Evolutionary conservation across 2,888 invertebrate genomes (phyloP), one percentile per base, ranked within the genome.

Genomic region (Ischnura elegans): DNA sequence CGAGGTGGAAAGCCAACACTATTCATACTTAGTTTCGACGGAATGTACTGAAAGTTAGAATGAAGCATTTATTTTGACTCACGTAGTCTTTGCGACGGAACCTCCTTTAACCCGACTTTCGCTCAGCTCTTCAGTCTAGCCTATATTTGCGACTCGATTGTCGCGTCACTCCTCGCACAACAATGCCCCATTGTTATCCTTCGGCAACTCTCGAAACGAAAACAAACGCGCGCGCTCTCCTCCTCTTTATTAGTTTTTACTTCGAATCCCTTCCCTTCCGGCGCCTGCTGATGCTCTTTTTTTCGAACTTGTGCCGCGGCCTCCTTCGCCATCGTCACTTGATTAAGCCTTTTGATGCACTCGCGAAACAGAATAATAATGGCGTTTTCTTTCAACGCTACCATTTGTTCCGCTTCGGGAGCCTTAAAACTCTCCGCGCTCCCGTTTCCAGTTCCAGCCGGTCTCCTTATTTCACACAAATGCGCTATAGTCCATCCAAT

Each of bases 321-420:
- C 76, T 36, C 29, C 29, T 36, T 36, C 8, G 76, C 76, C 29
- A 13, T 36, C 29, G 76, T 76, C 76, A 76, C 25, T 76, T 76
- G 76, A 76, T 76, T 76, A 76, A 76, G 76, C 36, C 76, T 76
- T 76, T 76, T 36, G 36, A 76, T 76, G 29, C 76, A 4, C 61
- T 21, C n/a, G 66, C 29, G 29, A 61, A 10, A 29, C 76, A 0
- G 29, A 47, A 13, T 55, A 25, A 61, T 61, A 51, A 25, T 61
- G 61, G 61, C 25, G 61, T 25, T 61, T 61, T 76, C 36, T 29
- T 76, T 0, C 25, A 36, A 36, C 76, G 36, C 76, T 10, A 76
- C 36, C 76, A 36, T 76, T 76, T 76, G 76, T 76, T n/a, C 25
- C 36, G 51, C 51, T 29, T 76, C 29, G 29, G 76, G 76, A 6